Percentiles rank a stretch among this genome's conserved stretches.
Evolutionary conservation across 2,113 vertebrate genomes (phyloP).

Genomic region (Heterocephalus glaber): DNA sequence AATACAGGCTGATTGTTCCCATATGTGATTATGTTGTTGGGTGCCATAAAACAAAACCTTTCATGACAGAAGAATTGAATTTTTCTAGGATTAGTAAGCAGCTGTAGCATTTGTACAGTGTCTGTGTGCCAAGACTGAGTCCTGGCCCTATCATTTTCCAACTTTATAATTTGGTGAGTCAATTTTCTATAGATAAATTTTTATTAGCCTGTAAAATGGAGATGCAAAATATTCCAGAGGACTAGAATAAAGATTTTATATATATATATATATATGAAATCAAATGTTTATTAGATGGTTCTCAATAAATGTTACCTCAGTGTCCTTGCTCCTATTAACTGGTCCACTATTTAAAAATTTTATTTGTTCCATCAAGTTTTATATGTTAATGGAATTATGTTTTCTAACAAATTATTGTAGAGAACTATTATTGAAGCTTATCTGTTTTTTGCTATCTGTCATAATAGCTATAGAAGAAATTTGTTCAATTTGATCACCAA

Average conservation of each 20-base stretch:
- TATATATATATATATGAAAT: background rate
- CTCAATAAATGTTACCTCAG: background rate
- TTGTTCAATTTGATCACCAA: background rate
- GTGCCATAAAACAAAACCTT: slow-evolving; percentile 49
- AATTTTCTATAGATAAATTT: background rate
- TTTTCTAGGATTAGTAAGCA: slow-evolving; percentile 44
- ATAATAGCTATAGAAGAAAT: background rate
- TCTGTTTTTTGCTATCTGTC: background rate
- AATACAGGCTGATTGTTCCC: slow-evolving; percentile 33
- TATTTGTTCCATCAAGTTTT: background rate
- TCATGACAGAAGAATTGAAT: slow-evolving; percentile 31
- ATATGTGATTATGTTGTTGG: slow-evolving; percentile 17
- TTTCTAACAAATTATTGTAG: background rate
- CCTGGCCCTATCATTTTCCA: background rate
- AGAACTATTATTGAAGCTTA: background rate
- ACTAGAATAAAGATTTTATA: background rate
- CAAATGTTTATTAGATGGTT: background rate
- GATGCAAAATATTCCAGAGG: background rate
- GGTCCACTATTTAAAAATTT: background rate
- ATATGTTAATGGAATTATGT: background rate
- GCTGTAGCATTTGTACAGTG: background rate
- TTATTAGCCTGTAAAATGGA: background rate
- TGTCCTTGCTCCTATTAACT: background rate
- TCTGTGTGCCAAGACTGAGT: background rate
- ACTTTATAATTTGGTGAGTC: background rate